phyloP scores from a whole-genome alignment of 2,113 vertebrate genomes.

The Onychostoma macrolepis region DNA sequence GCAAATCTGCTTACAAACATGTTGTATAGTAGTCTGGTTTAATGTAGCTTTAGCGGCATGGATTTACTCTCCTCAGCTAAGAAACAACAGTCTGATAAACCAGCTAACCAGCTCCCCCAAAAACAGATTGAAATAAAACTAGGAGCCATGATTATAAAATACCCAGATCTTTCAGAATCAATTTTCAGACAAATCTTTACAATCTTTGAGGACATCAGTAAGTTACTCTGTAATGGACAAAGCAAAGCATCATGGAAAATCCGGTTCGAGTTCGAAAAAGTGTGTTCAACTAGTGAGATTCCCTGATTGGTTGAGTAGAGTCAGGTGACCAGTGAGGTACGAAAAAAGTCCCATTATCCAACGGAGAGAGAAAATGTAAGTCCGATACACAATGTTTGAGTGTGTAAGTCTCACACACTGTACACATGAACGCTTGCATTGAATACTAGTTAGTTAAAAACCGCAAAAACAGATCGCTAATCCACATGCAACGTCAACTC shows the following conservation, averaged over 20 bases:
- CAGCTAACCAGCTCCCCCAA: constrained; percentile 43
- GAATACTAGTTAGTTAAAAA: constrained; percentile 65
- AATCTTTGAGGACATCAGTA: constrained; percentile 42
- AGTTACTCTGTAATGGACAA: constrained; percentile 53
- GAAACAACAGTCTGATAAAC: constrained; percentile 32
- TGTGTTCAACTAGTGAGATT: constrained; percentile 75
- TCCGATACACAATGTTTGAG: constrained; percentile 61
- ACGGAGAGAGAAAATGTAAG: constrained; percentile 69
- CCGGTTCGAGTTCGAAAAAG: constrained; percentile 65
- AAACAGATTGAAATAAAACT: constrained; percentile 69
- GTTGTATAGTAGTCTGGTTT: constrained; percentile 72
- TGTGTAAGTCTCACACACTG: constrained; percentile 64
- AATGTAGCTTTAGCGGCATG: constrained; percentile 59
- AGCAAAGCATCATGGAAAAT: constrained; percentile 69
- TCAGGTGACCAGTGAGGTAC: constrained; percentile 83
- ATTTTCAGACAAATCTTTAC: constrained; percentile 59
- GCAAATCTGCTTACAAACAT: constrained; percentile 74
- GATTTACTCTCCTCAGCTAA: constrained; percentile 63
- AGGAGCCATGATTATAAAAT: constrained; percentile 71
- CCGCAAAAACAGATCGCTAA: constrained; percentile 61
- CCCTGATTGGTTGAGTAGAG: constrained; percentile 83
- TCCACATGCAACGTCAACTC: constrained; percentile 68
- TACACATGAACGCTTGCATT: constrained; percentile 63
- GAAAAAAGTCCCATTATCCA: constrained; percentile 67
- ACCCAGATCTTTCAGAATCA: constrained; percentile 65